Base-by-base conservation (phyloP, 35 echinoderm and acorn worm genomes). In the Ophiothrix spiculata region DNA sequence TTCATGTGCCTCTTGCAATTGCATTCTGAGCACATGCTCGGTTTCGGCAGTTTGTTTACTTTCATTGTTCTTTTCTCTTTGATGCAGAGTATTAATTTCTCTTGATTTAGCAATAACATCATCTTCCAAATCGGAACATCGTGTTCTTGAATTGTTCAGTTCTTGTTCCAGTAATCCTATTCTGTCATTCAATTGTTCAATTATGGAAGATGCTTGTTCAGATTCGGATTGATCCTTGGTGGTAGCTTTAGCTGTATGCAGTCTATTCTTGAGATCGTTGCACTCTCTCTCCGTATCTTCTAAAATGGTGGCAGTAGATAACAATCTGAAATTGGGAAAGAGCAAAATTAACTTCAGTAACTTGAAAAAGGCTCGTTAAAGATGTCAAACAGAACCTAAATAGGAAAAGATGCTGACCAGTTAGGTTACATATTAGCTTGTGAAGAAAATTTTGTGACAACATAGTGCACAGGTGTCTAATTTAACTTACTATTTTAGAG, bases 131-230 rank as follows among this genome's bases (percentile, higher is more conserved):
- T 81, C 63, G 75, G 79, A 85, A 2, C 88, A 41, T 21, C 78
- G 75, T 40, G 75, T 77, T 56, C 81, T 86, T 19, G 75, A 42
- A 35, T 94, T 92, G 11, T 34, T 45, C 31, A 87, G 73, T 75
- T 99, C 91, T 8, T 12, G 40, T 41, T 99, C 96, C 16, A 99
- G 76, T 31, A 38, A n/a, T n/a, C 91, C 86, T 39, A 91, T 99
- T 46, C 84, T 87, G 39, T 92, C 63, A 40, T 89, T 97, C 34
- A 97, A 60, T 74, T 78, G 64, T 23, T 97, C 90, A 45, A 92
- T 89, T 39, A 92, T 77, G 31, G 83, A 69, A 6, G 84, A 19
- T 17, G 90, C 83, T 77, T 86, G 89, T 32, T 89, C 86, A 11
- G 86, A 40, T 36, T 99, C 96, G 25, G 83, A 69, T 75, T 94